phyloP scores from a whole-genome alignment of 2,113 vertebrate species.

The Butastur rufipennis region DNA sequence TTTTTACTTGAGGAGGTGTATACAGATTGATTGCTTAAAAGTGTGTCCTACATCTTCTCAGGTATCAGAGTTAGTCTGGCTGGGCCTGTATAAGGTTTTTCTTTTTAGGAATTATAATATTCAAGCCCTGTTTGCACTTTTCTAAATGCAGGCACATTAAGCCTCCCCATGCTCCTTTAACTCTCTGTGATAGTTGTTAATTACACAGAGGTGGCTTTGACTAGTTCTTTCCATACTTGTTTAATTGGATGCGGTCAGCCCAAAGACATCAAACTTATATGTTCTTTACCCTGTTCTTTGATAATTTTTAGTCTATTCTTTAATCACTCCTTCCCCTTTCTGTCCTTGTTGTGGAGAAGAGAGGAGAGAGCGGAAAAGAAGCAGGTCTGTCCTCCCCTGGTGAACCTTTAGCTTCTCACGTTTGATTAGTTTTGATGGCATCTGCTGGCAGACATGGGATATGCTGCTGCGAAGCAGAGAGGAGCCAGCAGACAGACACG shows the following conservation, averaged over 20 bases:
- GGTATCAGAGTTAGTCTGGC: background rate
- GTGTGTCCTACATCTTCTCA: background rate
- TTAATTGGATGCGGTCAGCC: background rate
- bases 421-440: slow-evolving; percentile 5
- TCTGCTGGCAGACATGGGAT: background rate
- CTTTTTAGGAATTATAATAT: background rate
- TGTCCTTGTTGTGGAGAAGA: background rate
- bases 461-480: background rate
- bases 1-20: background rate
- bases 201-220: background rate
- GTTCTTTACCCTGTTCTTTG: background rate
- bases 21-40: background rate
- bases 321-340: background rate
- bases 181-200: background rate
- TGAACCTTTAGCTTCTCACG: background rate
- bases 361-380: background rate
- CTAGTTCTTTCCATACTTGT: background rate
- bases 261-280: background rate
- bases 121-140: background rate
- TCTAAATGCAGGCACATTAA: background rate
- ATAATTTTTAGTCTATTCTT: background rate
- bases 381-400: background rate
- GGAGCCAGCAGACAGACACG: background rate
- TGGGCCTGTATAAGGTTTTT: background rate
- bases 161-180: background rate